A percentile compares a stretch with the other conserved stretches of the same genome.
Evolutionary conservation across 2,113 vertebrate species (phyloP).

Genomic region (Panthera tigris): DNA sequence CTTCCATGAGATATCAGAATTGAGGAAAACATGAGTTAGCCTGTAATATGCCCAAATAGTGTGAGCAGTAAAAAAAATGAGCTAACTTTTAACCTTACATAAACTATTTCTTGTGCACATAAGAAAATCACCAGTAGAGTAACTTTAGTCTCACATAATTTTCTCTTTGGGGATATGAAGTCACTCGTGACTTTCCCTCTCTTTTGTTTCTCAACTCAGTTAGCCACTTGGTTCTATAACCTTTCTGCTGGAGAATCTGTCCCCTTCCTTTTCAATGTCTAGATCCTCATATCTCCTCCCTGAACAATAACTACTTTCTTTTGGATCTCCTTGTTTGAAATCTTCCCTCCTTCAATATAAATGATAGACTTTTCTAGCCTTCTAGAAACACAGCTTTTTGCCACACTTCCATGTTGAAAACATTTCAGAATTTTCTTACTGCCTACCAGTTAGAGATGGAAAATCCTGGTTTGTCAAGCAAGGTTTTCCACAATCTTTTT

Average conservation of each 20-base stretch:
- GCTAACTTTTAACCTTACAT: neutral
- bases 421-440: neutral
- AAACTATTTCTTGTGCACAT: slow-evolving; percentile 10
- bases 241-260: neutral
- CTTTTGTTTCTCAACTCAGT: neutral
- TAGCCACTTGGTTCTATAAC: neutral
- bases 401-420: neutral
- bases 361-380: neutral
- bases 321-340: neutral
- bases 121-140: neutral
- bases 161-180: neutral
- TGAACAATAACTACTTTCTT: neutral
- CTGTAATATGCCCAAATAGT: neutral
- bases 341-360: neutral
- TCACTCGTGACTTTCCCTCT: neutral
- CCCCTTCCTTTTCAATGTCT: neutral
- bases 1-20: neutral
- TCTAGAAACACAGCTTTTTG: neutral
- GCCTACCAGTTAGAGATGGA: neutral
- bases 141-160: neutral
- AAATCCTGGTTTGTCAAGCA: neutral
- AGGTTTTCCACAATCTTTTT: neutral
- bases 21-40: neutral
- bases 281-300: neutral
- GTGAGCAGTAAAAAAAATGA: neutral